Base-by-base conservation (phyloP, 1,140 invertebrate species). In the Geopemphigus sp. region DNA sequence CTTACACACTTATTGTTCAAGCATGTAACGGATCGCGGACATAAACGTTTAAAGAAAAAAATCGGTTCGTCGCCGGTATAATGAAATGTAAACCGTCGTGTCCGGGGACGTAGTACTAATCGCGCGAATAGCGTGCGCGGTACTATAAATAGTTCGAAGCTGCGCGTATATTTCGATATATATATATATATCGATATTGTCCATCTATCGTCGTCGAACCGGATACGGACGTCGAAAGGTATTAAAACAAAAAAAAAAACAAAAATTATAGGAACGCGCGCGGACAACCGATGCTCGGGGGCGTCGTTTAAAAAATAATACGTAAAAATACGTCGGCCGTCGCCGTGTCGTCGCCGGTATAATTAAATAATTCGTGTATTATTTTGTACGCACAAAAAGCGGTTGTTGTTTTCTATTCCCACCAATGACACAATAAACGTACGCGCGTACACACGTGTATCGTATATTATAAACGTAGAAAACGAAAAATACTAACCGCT, bases 331-430 rank as follows among this genome's bases (percentile, higher is more conserved):
- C 39, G 64, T n/a, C n/a, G n/a, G n/a, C n/a, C n/a, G n/a, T n/a
- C n/a, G n/a, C n/a, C n/a, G n/a, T n/a, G n/a, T n/a, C 29, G 63
- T 45, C 32, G 39, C 45, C 32, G n/a, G 32, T 68, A 24, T 68
- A 68, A 68, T 68, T 68, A 68, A 68, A 68, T 68, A 68, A 68
- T 68, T 68, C 64, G 39, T 68, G 24, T 66, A 66, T 45, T 32
- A 63, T n/a, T n/a, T 1, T 66, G 6, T 47, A 45, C 8, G 24
- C 22, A 68, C 24, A 68, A 39, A 32, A 39, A 39, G 45, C 24
- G 64, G 22, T 24, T 47, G 64, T 47, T 68, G 5, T 47, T 68
- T 68, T 47, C 39, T 47, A 47, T 68, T 47, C 64, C 64, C 32
- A 22, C 39, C 64, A 68, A 47, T 68, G 64, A 68, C 64, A 68